These are phyloP conservation scores for Unio pictorum DNA, from an alignment of 2,888 invertebrate genomes.

Conservation along the genomic window DNA sequence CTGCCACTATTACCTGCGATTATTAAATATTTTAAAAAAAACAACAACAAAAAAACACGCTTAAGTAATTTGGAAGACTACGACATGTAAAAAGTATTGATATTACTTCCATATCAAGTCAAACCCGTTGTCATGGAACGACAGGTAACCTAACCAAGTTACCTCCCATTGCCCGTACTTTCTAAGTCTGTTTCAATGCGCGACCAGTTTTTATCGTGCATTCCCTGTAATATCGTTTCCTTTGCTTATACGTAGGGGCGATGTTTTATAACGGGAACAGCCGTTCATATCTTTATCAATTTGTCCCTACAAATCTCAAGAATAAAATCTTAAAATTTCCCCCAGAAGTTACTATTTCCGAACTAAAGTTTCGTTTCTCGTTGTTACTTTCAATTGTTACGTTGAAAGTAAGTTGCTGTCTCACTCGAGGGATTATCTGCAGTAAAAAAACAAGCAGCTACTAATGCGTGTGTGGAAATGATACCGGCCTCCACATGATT, in stretches of 20 bases:
- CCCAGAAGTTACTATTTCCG: conserved; percentile 15
- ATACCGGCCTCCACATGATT: conserved; percentile 62
- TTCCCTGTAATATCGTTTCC: conserved; percentile 16
- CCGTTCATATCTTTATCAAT: conserved; percentile 31
- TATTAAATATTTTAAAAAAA: conserved; percentile 5
- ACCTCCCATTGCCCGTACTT: conserved; percentile 39
- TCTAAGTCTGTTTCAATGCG: conserved; percentile 27
- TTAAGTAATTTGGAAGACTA: conserved; percentile 13
- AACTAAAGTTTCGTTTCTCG: conserved; percentile 16
- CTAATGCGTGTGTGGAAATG: conserved; percentile 63
- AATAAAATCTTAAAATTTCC: conserved; percentile 10
- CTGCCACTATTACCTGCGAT: too few relatives aligned
- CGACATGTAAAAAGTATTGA: conserved; percentile 16
- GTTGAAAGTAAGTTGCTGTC: conserved; percentile 27
- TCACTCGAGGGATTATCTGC: conserved; percentile 32
- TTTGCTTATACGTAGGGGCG: conserved; percentile 48
- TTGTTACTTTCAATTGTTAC: conserved; percentile 18
- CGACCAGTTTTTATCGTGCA: conserved; percentile 17
- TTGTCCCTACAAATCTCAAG: conserved; percentile 15
- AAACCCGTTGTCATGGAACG: conserved; percentile 30
- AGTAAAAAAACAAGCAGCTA: conserved; percentile 56
- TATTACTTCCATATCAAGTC: conserved; percentile 10
- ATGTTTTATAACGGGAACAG: conserved; percentile 69
- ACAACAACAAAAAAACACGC: neutral
- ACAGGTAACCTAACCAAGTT: conserved; percentile 31